Base-by-base conservation (phyloP, 1,140 invertebrate species). In the Euschistus heros region DNA sequence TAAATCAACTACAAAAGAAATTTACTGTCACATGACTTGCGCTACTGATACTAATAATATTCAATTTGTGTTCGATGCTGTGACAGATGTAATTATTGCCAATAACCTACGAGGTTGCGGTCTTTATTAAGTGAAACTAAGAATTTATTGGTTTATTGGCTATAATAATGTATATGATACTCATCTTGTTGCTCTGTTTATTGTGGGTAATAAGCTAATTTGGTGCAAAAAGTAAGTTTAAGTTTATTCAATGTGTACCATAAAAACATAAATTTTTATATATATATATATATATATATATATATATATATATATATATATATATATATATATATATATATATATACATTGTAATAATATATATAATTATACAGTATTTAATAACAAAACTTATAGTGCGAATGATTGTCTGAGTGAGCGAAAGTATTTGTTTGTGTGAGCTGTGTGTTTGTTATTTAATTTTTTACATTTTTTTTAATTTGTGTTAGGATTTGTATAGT, bases 81-180 rank as follows among this genome's bases (percentile, higher is more conserved):
- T 94, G 65, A 92, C 91, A 64, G 91, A 94, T 79, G 89, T 94
- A 66, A 92, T 94, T 70, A 92, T 96, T 73, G 93, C 93, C 74
- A 91, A 92, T 73, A 95, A 94, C 78, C 80, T 96, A 59, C 92
- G 91, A 76, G 91, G 94, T 78, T 92, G 91, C 78, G 94, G 93
- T 63, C 81, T 92, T 42, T 86, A 86, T 73, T 88, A 79, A 77
- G 20, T 54, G 2, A 22, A 14, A 54, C 2, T 24, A 6, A 24
- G n/a, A 24, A 15, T 2, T 24, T 24, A 24, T 7, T 20, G 24
- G 15, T 57, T 57, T 57, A 10, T 37, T 37, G 33, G 54, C 20
- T 26, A 24, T 24, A 24, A 57, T 24, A 24, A 57, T 24, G 15
- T 24, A 57, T 57, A 57, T 57, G 54, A 57, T 57, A 57, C 54